A percentile compares a stretch with the other conserved stretches of the same genome.
phyloP scores from a whole-genome alignment of 2,888 invertebrate species.

The Drosophila tanythrix region DNA sequence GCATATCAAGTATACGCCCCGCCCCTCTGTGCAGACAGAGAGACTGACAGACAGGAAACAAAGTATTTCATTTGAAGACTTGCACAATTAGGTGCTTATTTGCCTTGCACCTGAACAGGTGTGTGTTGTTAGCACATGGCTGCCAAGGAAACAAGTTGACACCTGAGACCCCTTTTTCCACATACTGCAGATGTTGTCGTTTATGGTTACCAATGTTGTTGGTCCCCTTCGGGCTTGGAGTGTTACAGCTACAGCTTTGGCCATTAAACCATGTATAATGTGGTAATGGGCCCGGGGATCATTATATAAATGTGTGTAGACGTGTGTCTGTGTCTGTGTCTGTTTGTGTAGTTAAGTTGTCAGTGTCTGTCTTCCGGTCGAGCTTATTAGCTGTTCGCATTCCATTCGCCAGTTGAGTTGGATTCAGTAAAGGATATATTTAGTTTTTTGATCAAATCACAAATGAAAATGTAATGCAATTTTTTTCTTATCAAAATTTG shows the following conservation, averaged over 20 bases:
- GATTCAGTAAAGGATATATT: background rate
- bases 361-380: background rate
- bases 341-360: background rate
- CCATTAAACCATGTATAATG: constrained; percentile 23
- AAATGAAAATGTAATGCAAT: background rate
- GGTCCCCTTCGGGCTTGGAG: background rate
- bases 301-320: background rate
- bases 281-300: constrained; percentile 11
- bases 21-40: constrained; percentile 19
- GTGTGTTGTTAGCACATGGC: constrained; percentile 11
- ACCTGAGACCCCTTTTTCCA: constrained; percentile 19
- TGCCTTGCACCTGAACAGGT: constrained; percentile 40
- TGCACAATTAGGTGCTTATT: constrained; percentile 62
- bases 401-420: background rate
- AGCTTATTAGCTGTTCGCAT: background rate
- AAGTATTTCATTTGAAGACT: constrained; percentile 50
- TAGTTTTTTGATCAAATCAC: background rate
- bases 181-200: background rate
- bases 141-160: constrained; percentile 24
- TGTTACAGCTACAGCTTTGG: constrained; percentile 2
- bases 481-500: background rate
- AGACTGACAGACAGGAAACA: constrained; percentile 20
- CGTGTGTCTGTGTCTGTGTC: background rate
- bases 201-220: constrained; percentile 9
- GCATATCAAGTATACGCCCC: constrained; percentile 54